phyloP scores from a whole-genome alignment of 1,140 invertebrate species.

The Neelides sp. region DNA sequence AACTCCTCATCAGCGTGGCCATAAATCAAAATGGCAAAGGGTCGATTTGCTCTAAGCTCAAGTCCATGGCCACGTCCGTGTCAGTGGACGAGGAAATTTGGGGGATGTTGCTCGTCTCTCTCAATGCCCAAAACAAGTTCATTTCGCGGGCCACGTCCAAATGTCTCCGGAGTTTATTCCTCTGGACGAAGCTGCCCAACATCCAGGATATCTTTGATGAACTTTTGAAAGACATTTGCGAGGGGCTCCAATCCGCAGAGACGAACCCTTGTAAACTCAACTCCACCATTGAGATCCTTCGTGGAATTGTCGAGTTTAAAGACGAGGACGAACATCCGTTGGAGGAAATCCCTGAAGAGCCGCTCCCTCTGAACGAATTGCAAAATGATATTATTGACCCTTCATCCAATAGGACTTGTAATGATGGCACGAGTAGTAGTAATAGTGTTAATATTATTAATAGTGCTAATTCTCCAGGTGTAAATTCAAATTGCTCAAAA shows the following conservation, averaged over 20 bases:
- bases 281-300: conserved; percentile 69
- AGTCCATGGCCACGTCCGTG: conserved; percentile 62
- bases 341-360: conserved; percentile 41
- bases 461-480: too few species aligned
- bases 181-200: conserved; percentile 50
- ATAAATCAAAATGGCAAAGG: conserved; percentile 67
- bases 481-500: conserved; percentile 21
- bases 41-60: conserved; percentile 61
- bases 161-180: conserved; percentile 65
- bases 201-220: conserved; percentile 44
- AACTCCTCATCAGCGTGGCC: conserved; percentile 68
- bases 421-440: background rate
- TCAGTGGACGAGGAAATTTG: conserved; percentile 66
- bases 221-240: conserved; percentile 20
- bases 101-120: conserved; percentile 64
- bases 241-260: conserved; percentile 12
- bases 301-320: conserved; percentile 73
- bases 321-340: conserved; percentile 66
- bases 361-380: background rate
- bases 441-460: background rate
- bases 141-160: conserved; percentile 63
- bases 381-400: too few species aligned
- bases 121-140: conserved; percentile 61
- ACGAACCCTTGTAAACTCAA: conserved; percentile 62
- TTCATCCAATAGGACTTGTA: too few species aligned